These are phyloP conservation scores for Limnephilus rhombicus DNA, from an alignment of 2,888 invertebrate genomes.

Conservation along the genomic window DNA sequence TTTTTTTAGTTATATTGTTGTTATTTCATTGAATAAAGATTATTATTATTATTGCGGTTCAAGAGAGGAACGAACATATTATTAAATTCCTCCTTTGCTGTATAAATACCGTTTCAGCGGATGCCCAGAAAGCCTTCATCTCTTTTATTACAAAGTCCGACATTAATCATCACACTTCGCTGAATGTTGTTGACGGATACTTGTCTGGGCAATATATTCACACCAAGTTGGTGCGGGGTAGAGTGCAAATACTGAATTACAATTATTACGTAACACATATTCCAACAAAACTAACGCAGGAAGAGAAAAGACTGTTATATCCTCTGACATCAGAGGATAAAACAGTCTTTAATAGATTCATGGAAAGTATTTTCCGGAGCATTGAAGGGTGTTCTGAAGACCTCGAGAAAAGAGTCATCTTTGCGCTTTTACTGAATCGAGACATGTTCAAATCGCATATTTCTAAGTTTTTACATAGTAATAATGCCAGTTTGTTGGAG, in stretches of 20 bases:
- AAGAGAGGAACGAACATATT: background rate
- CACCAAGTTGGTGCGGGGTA: background rate
- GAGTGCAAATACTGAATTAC: background rate
- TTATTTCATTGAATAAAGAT: no score
- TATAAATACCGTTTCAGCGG: background rate
- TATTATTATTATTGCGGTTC: no score
- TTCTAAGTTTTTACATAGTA: background rate
- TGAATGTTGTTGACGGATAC: background rate
- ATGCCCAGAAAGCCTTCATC: background rate
- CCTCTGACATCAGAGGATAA: no score
- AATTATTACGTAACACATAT: background rate
- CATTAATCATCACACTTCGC: background rate
- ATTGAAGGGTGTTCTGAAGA: background rate
- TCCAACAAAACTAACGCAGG: no score
- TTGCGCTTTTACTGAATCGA: background rate
- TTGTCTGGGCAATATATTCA: background rate
- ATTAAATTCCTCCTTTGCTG: background rate
- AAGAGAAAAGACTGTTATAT: no score
- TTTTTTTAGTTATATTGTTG: no score
- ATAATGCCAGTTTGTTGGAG: background rate
- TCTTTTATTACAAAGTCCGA: background rate
- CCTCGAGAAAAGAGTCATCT: background rate
- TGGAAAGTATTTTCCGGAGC: background rate
- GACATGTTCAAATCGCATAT: background rate
- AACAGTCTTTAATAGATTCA: background rate